These are phyloP conservation scores for Sebastes matsubarae DNA, from an alignment of 2,797 vertebrate genomes.

Conservation along the genomic window DNA sequence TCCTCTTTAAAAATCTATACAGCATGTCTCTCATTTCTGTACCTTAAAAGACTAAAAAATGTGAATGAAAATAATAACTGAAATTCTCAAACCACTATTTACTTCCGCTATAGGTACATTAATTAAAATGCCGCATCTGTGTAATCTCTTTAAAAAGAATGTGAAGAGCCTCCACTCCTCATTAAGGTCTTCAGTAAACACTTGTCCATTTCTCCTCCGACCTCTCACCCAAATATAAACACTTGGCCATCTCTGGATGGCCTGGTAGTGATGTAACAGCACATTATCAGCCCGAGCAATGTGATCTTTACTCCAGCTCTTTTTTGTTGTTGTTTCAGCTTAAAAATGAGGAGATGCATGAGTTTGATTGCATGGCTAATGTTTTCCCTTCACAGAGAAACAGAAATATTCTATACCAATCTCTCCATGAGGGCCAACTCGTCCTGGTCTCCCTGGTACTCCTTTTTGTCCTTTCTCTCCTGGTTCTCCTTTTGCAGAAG, in stretches of 20 bases:
- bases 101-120: not conserved
- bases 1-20: not conserved
- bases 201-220: conserved; percentile 58
- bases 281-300: conserved; percentile 61
- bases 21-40: not conserved
- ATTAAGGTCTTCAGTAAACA: conserved; percentile 77
- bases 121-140: conserved; percentile 13
- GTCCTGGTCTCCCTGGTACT: conserved; percentile 91
- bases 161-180: conserved; percentile 49
- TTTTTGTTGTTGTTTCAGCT: not conserved
- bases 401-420: conserved; percentile 80
- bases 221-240: conserved; percentile 76
- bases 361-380: not conserved
- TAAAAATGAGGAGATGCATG: not conserved
- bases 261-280: conserved; percentile 59
- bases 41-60: not conserved
- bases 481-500: conserved; percentile 84
- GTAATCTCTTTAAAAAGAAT: conserved; percentile 9
- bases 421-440: conserved; percentile 93
- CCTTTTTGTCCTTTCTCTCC: conserved; percentile 96
- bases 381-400: not conserved
- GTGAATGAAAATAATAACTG: not conserved
- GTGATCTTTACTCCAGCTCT: conserved; percentile 57
- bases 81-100: not conserved
- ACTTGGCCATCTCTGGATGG: conserved; percentile 60